Percentiles rank a stretch among this genome's conserved stretches.
These are phyloP conservation scores for Diadumene lineata DNA, from an alignment of 92 coral and sea anemone species.

Conservation along the genomic window DNA sequence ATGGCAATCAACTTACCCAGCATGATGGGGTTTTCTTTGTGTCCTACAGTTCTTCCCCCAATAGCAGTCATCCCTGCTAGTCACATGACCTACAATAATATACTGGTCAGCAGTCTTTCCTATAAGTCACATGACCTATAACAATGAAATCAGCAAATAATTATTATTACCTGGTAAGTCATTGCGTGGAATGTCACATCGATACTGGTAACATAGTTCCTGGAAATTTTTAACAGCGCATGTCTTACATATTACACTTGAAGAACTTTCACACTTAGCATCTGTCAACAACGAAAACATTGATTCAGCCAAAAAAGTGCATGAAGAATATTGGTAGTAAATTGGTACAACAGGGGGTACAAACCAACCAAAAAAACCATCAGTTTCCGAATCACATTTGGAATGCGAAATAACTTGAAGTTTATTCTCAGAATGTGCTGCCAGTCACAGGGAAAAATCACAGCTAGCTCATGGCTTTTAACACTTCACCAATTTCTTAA, in stretches of 20 bases:
- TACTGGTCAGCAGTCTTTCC: constrained; percentile 84
- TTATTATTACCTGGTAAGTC: constrained; percentile 72
- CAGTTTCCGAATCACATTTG: too few relatives aligned
- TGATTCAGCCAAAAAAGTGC: not conserved
- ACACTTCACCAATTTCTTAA: too few relatives aligned
- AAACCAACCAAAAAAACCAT: too few relatives aligned
- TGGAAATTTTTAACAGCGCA: constrained; percentile 80
- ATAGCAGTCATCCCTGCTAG: constrained; percentile 76
- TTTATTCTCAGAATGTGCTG: too few relatives aligned
- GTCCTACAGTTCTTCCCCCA: constrained; percentile 96
- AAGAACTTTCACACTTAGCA: constrained; percentile 37
- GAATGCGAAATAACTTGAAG: too few relatives aligned
- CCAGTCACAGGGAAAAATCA: too few relatives aligned
- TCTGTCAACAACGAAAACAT: constrained; percentile 26
- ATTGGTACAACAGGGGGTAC: too few relatives aligned
- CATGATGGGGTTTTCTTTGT: constrained; percentile 85
- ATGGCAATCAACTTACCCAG: constrained; percentile 61
- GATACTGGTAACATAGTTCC: constrained; percentile 85
- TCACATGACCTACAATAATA: constrained; percentile 73
- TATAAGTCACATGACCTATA: constrained; percentile 72
- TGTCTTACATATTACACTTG: constrained; percentile 65
- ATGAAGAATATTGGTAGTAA: too few relatives aligned
- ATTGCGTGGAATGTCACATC: constrained; percentile 78
- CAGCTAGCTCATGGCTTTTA: too few relatives aligned
- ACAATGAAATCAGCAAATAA: not conserved